These are phyloP conservation scores for Grus americana DNA, from an alignment of 2,113 vertebrate genomes.

Conservation along the genomic window DNA sequence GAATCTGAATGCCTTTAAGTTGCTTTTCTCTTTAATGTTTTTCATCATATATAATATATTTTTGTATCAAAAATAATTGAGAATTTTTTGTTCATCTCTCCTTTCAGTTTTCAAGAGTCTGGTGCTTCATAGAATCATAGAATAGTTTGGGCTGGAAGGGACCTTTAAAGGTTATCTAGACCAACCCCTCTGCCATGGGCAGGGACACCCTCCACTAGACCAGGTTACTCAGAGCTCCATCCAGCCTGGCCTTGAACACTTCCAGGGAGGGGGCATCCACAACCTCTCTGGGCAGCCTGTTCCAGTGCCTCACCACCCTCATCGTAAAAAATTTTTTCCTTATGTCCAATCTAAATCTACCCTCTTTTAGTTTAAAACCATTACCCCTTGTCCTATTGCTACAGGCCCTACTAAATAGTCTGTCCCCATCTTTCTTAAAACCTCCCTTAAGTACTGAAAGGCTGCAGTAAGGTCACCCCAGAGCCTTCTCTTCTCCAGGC, in stretches of 20 bases:
- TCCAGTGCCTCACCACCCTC: background rate
- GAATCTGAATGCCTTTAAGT: background rate
- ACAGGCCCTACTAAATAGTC: background rate
- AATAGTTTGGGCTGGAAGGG: background rate
- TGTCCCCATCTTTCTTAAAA: background rate
- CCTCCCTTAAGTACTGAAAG: background rate
- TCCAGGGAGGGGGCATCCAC: background rate
- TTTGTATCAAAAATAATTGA: background rate
- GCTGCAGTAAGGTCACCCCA: background rate
- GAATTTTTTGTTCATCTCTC: background rate
- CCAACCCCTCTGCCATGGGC: background rate
- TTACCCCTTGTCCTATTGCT: background rate
- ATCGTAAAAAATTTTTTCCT: background rate
- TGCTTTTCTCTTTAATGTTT: background rate
- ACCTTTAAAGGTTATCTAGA: background rate
- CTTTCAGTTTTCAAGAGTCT: background rate
- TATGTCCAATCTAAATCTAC: background rate
- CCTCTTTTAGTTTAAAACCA: background rate
- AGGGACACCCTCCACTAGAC: background rate
- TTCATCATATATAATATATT: background rate
- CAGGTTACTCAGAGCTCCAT: background rate
- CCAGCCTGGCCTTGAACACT: background rate
- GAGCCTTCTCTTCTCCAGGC: background rate
- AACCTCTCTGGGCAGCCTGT: background rate
- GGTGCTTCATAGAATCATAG: background rate